These are phyloP conservation scores for Pteropus rufus DNA, from an alignment of 2,797 vertebrate species.

Conservation along the genomic window DNA sequence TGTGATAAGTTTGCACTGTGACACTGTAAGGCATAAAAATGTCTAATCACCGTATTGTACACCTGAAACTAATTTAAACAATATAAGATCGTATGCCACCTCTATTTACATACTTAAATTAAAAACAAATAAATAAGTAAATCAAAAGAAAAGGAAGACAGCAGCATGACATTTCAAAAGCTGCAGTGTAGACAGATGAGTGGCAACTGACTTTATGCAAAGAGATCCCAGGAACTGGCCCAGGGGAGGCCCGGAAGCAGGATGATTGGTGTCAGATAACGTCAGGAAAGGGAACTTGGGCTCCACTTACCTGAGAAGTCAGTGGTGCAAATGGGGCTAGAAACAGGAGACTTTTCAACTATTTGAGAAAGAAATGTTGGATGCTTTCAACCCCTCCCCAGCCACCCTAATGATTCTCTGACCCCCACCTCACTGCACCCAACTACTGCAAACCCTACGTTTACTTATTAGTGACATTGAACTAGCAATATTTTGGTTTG, in stretches of 20 bases:
- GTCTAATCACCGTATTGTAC: too few relatives aligned
- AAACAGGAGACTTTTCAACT: neutral
- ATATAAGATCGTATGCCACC: too few relatives aligned
- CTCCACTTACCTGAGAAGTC: neutral
- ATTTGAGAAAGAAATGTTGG: neutral
- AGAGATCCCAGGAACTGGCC: too few relatives aligned
- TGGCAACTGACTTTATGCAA: neutral
- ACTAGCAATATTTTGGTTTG: neutral
- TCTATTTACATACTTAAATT: too few relatives aligned
- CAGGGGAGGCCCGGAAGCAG: neutral
- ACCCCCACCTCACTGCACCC: too few relatives aligned
- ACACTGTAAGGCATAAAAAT: too few relatives aligned
- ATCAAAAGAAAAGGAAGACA: neutral
- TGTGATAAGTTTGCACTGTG: too few relatives aligned
- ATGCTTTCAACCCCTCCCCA: neutral
- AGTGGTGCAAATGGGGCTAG: neutral
- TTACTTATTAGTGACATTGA: neutral
- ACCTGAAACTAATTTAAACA: too few relatives aligned
- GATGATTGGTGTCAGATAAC: rapidly evolving
- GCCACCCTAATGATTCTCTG: too few relatives aligned
- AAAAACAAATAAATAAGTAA: neutral
- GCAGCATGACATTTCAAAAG: neutral
- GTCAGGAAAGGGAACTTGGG: neutral
- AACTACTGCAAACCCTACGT: neutral
- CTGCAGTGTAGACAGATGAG: neutral